Conservation (phyloP, 92 coral and sea anemone species). For the Heliopora coerulea region DNA sequence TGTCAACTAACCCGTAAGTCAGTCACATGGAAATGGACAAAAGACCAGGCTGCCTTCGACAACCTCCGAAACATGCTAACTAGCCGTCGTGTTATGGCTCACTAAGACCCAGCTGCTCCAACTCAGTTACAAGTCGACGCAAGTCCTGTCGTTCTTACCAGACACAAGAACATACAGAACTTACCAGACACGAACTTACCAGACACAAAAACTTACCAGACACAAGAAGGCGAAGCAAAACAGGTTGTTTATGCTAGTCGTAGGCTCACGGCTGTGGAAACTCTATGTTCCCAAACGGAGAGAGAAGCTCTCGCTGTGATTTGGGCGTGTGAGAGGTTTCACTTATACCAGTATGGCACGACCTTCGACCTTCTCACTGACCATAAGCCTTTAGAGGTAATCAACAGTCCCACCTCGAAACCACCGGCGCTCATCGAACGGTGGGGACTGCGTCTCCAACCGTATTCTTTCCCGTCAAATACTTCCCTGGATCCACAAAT, state of each 20-base stretch:
- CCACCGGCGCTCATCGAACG: slow-evolving; percentile 49
- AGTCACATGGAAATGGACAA: slow-evolving; percentile 11
- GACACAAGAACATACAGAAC: no score
- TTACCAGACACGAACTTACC: slow-evolving; percentile 13
- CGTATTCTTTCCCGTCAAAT: slow-evolving; percentile 21
- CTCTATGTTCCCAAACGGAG: slow-evolving; percentile 38
- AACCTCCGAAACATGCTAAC: slow-evolving; percentile 28
- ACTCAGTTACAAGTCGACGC: slow-evolving; percentile 41
- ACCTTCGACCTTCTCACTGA: slow-evolving; percentile 40
- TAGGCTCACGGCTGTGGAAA: slow-evolving; percentile 26
- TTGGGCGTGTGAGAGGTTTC: slow-evolving; percentile 51
- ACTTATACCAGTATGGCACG: slow-evolving; percentile 47
- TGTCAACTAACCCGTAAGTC: slow-evolving; percentile 26
- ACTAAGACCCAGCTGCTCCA: slow-evolving; percentile 20
- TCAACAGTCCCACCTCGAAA: slow-evolving; percentile 41
- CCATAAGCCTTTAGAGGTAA: slow-evolving; percentile 50
- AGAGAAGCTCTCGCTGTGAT: slow-evolving; percentile 47
- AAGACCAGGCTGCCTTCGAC: slow-evolving; percentile 29
- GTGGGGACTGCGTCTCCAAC: slow-evolving; percentile 43
- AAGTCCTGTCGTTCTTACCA: slow-evolving; percentile 24
- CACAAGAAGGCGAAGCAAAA: background rate
- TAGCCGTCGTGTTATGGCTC: slow-evolving; percentile 35
- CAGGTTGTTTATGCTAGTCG: slow-evolving; percentile 30
- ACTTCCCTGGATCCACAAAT: slow-evolving; percentile 35
- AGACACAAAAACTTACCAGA: no score